Evolutionary conservation across 53 echinoderm and acorn worm genomes (phyloP).

Genomic region (Paelopatides confundens): DNA sequence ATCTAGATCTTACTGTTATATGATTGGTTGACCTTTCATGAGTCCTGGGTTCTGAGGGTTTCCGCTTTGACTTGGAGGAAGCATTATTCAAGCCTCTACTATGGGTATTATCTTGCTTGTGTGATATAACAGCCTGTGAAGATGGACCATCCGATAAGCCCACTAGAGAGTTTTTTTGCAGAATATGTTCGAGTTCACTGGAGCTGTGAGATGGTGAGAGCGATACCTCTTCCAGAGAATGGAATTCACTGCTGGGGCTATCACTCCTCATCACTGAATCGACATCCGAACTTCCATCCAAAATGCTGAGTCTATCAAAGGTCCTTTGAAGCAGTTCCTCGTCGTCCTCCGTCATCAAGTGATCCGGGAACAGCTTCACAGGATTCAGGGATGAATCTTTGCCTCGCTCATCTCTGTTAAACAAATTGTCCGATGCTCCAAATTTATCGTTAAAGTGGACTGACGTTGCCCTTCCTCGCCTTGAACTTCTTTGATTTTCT

Average conservation of each 20-base stretch:
- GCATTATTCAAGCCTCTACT: not conserved
- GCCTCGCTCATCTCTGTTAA: not conserved
- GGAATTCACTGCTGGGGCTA: constrained; percentile 10
- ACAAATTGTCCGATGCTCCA: not conserved
- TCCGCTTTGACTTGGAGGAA: not conserved
- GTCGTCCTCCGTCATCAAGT: not conserved
- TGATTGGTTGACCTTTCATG: not conserved
- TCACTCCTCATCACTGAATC: constrained; percentile 23
- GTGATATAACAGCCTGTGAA: not conserved
- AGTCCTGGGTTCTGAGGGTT: not conserved
- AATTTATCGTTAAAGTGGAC: not conserved
- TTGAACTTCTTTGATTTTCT: not conserved
- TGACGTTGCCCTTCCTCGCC: not conserved
- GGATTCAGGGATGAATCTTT: not conserved
- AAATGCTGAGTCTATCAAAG: constrained; percentile 14
- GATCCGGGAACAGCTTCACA: not conserved
- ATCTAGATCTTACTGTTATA: not conserved
- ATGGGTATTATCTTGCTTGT: not conserved
- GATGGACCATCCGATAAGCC: not conserved
- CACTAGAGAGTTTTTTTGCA: not conserved
- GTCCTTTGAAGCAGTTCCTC: constrained; percentile 18
- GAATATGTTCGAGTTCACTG: constrained; percentile 8
- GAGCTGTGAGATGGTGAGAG: constrained; percentile 20
- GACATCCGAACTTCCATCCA: constrained; percentile 42
- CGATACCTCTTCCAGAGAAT: constrained; percentile 22